Evolutionary conservation across 2,113 vertebrate species (phyloP).

Genomic region (Helogale parvula): DNA sequence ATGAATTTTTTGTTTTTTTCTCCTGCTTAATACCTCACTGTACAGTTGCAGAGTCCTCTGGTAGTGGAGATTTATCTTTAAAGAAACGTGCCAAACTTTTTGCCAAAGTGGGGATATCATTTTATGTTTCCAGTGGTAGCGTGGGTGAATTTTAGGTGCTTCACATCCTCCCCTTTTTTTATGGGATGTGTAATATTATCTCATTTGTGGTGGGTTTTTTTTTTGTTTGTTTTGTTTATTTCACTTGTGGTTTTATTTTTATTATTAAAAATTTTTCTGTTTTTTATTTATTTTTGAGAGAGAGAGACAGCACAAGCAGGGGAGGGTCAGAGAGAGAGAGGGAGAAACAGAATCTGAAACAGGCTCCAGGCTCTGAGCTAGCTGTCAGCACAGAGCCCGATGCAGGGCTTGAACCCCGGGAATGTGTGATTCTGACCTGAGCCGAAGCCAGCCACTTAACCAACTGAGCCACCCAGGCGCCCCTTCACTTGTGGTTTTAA

Average conservation of each 20-base stretch:
- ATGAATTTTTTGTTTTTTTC: not conserved
- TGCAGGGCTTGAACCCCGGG: too few species aligned
- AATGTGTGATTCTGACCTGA: too few species aligned
- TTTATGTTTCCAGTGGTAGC: not conserved
- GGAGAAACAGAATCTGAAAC: too few species aligned
- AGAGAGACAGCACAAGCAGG: too few species aligned
- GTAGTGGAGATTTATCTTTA: not conserved
- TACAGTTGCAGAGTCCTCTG: not conserved
- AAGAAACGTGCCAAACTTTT: not conserved
- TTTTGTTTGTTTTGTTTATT: not conserved
- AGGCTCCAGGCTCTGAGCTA: too few species aligned
- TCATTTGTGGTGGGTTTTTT: not conserved
- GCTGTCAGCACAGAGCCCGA: too few species aligned
- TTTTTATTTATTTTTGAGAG: too few species aligned
- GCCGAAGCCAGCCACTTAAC: too few species aligned
- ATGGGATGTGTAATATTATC: not conserved
- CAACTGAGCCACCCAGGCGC: too few species aligned
- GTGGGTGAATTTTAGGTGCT: not conserved
- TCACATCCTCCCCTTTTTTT: not conserved
- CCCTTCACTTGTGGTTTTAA: too few species aligned
- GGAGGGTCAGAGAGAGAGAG: too few species aligned
- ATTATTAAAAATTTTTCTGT: too few species aligned
- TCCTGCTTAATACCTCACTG: not conserved
- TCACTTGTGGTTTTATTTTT: not conserved
- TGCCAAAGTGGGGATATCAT: not conserved